Evolutionary conservation across 2,888 invertebrate genomes (phyloP), one percentile per base, ranked within the genome.

Genomic region (Synanthedon myopaeformis): DNA sequence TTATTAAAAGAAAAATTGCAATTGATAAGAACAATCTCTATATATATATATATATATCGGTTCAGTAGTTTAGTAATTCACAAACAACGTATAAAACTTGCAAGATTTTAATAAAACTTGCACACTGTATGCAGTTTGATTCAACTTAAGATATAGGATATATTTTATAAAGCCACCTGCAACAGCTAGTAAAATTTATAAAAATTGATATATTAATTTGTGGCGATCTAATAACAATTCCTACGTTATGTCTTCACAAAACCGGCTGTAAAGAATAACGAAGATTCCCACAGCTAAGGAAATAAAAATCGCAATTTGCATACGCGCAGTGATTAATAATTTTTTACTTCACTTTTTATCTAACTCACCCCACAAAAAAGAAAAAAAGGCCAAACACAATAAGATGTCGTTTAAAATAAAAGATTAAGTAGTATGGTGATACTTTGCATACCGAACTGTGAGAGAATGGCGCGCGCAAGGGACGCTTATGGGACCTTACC

Each of bases 401-500:
- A 79, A 73, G 83, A 82, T 79, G 78, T 73, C 69, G 85, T 87
- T 35, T 87, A 87, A 87, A 87, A 87, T 86, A 87, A 87, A 87
- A 83, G 87, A 87, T 84, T 79, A 79, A 75, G 76, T 73, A 74
- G 73, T 70, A 77, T 78, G 69, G 65, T 57, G n/a, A 59, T 61
- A 86, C 86, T 51, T 84, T 86, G 82, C 87, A 87, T 85, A 82
- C 74, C 65, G 67, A 72, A 74, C 67, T 59, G 70, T 82, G 80
- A 85, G 86, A 82, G 83, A 86, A 86, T 71, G 65, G 74, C 63
- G 74, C 73, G 57, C 72, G 55, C 79, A 81, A 73, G 83, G 82
- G 67, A 69, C 70, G 57, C 58, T 56, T 53, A 59, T 72, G 58
- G 75, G 79, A 59, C 79, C 76, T 69, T 59, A 41, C 35, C 57